These are phyloP conservation scores for Euura lappo DNA, from an alignment of 1,140 invertebrate species.

Conservation along the genomic window DNA sequence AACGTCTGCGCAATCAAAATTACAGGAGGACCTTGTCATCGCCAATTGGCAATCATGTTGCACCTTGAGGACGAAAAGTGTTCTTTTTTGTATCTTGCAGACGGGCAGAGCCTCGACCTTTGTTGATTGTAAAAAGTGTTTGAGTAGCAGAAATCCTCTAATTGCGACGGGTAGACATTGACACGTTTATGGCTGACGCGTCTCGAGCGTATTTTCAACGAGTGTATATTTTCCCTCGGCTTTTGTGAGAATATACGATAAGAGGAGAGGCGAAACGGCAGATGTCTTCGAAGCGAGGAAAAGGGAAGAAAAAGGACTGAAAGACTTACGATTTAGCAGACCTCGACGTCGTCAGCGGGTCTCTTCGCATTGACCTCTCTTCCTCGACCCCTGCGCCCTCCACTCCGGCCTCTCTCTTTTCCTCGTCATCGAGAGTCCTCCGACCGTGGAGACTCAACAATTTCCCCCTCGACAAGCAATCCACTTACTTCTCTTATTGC, in stretches of 20 bases:
- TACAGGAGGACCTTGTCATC: no score
- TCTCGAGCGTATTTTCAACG: background rate
- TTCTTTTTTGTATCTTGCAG: no score
- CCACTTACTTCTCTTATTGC: conserved; percentile 3
- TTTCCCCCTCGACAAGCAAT: conserved; percentile 6
- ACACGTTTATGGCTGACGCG: background rate
- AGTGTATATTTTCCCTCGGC: background rate
- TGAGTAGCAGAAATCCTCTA: background rate
- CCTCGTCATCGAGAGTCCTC: background rate
- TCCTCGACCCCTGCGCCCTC: background rate
- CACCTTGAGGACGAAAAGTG: no score
- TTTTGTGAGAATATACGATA: background rate
- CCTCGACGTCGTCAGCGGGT: background rate
- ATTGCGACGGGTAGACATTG: background rate
- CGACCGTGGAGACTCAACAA: background rate
- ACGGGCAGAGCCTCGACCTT: no score
- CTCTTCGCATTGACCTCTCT: background rate
- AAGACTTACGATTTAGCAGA: background rate
- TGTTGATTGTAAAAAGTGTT: background rate
- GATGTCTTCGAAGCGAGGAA: background rate
- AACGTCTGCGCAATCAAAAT: background rate
- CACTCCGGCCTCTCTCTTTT: background rate
- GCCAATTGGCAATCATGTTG: no score
- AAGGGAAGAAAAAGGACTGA: background rate
- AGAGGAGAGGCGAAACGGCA: background rate